These are phyloP conservation scores for Zaprionus capensis DNA, from an alignment of 1,140 invertebrate species.

Conservation along the genomic window DNA sequence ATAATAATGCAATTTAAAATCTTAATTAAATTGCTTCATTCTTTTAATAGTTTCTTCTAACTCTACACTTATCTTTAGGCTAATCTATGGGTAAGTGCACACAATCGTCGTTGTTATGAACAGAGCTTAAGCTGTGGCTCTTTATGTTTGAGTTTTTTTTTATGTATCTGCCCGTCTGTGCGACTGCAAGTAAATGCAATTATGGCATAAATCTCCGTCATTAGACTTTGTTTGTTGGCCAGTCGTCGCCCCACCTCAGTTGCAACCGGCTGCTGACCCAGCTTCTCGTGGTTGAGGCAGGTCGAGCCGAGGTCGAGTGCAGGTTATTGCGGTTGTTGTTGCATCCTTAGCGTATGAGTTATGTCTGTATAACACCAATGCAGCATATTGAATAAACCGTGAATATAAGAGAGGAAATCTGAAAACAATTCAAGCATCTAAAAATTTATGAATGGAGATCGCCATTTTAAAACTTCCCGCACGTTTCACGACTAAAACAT, in stretches of 20 bases:
- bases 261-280: background rate
- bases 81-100: constrained; percentile 36
- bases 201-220: constrained; percentile 80
- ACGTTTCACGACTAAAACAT: constrained; percentile 65
- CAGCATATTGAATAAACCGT: constrained; percentile 53
- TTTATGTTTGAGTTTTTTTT: background rate
- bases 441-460: constrained; percentile 29
- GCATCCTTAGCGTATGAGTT: constrained; percentile 63
- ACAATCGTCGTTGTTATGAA: constrained; percentile 32
- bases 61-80: background rate
- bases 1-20: too few species aligned
- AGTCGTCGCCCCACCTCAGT: constrained; percentile 35
- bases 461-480: constrained; percentile 58
- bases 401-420: constrained; percentile 28
- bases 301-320: constrained; percentile 33
- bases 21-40: too few species aligned
- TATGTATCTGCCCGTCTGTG: background rate
- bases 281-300: background rate
- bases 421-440: constrained; percentile 45
- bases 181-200: constrained; percentile 69
- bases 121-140: constrained; percentile 10
- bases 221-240: constrained; percentile 77
- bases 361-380: constrained; percentile 52
- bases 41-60: background rate
- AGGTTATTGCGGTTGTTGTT: constrained; percentile 55